A percentile compares a stretch with the other conserved stretches of the same genome.
phyloP scores from a whole-genome alignment of 2,797 vertebrate genomes.

The Centroberyx gerrardi region DNA sequence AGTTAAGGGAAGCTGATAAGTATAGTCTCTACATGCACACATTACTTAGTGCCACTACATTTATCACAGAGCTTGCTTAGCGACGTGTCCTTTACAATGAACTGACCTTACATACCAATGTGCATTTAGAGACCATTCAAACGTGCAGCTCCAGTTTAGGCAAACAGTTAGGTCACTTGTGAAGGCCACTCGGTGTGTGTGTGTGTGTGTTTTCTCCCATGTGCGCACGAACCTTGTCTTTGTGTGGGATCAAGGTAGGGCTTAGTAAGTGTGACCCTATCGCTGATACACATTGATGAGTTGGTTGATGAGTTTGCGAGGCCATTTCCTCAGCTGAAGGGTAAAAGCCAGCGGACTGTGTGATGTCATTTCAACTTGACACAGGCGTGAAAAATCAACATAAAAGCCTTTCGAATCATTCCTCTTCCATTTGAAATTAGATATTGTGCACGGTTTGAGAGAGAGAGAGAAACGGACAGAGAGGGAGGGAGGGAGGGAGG shows the following conservation, averaged over 20 bases:
- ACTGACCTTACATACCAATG: slow-evolving; percentile 31
- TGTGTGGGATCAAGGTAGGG: slow-evolving; percentile 40
- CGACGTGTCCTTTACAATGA: slow-evolving; percentile 55
- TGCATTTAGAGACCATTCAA: slow-evolving; percentile 32
- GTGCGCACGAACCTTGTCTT: background rate
- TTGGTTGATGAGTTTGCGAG: slow-evolving; percentile 63
- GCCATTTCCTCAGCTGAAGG: slow-evolving; percentile 50
- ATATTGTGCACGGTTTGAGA: slow-evolving; percentile 60
- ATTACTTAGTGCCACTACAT: slow-evolving; percentile 68
- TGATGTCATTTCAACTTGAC: slow-evolving; percentile 70
- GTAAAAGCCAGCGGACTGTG: slow-evolving; percentile 46
- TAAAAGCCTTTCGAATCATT: slow-evolving; percentile 69
- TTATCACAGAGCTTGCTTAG: slow-evolving; percentile 62
- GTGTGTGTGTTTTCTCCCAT: slow-evolving; percentile 1
- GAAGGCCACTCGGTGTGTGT: background rate
- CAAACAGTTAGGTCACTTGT: slow-evolving; percentile 23
- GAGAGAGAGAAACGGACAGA: slow-evolving; percentile 16
- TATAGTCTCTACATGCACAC: slow-evolving; percentile 43
- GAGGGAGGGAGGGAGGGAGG: background rate
- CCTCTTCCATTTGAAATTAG: slow-evolving; percentile 68
- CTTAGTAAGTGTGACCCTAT: slow-evolving; percentile 54
- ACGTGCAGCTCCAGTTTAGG: background rate
- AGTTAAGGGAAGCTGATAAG: slow-evolving; percentile 37
- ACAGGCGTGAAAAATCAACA: slow-evolving; percentile 67
- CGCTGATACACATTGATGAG: slow-evolving; percentile 62